phyloP scores from a whole-genome alignment of 2,888 invertebrate genomes.

The Drosophila multiciliata region DNA sequence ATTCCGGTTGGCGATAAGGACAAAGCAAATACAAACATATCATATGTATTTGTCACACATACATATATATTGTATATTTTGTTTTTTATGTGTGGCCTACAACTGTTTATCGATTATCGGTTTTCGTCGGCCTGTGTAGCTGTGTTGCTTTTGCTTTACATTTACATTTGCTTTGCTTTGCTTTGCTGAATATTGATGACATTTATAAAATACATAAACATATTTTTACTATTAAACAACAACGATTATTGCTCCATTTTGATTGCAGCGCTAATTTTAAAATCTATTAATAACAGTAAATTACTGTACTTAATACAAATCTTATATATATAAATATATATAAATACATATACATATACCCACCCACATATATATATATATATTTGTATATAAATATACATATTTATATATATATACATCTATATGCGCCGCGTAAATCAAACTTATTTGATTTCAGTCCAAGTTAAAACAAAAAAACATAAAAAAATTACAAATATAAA shows the following conservation, averaged over 20 bases:
- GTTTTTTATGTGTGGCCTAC: slow-evolving; percentile 5
- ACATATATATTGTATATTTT: not conserved
- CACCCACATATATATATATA: slow-evolving; percentile 24
- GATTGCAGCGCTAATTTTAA: slow-evolving; percentile 58
- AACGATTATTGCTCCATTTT: slow-evolving; percentile 39
- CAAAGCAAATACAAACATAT: slow-evolving; percentile 17
- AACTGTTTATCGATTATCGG: slow-evolving; percentile 38
- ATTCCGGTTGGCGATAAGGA: slow-evolving; percentile 13
- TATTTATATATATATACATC: slow-evolving; percentile 1
- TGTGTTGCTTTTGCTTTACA: slow-evolving; percentile 42
- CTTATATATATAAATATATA: slow-evolving; percentile 13
- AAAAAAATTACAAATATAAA: slow-evolving; percentile 29
- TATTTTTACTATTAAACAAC: slow-evolving; percentile 7
- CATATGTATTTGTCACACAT: slow-evolving; percentile 4
- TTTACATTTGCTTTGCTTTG: slow-evolving; percentile 13
- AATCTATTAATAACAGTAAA: slow-evolving; percentile 30
- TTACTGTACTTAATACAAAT: slow-evolving; percentile 30
- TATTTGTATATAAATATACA: not conserved
- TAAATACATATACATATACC: slow-evolving; percentile 11
- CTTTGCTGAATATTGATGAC: slow-evolving; percentile 8
- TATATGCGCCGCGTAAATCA: slow-evolving; percentile 59
- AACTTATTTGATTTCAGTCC: slow-evolving; percentile 80
- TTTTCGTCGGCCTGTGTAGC: slow-evolving; percentile 23
- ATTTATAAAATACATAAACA: slow-evolving; percentile 22
- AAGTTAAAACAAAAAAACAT: slow-evolving; percentile 60